Percentiles rank a stretch among this genome's conserved stretches.
These are phyloP conservation scores for Phaonia tiefii DNA, from an alignment of 2,888 invertebrate species.

Conservation along the genomic window DNA sequence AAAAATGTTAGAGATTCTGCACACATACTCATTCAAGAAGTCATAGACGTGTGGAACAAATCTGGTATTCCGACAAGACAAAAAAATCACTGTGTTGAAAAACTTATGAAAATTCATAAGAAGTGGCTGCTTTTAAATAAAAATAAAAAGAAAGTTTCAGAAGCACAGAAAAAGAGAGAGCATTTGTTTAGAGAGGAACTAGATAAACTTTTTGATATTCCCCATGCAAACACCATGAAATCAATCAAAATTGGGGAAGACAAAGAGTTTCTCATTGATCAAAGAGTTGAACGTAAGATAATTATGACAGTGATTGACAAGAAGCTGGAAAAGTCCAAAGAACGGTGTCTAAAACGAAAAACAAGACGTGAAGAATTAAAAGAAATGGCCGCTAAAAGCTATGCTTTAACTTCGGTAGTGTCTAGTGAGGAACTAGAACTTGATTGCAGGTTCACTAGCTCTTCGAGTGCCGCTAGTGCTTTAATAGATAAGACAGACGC, in stretches of 20 bases:
- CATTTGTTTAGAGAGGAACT: slow-evolving; percentile 2
- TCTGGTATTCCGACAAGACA: slow-evolving; percentile 3
- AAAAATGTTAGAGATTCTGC: no score
- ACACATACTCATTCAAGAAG: neutral
- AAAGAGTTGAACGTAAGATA: slow-evolving; percentile 11
- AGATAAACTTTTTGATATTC: neutral
- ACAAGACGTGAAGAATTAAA: slow-evolving; percentile 36
- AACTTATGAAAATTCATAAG: neutral
- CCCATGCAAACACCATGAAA: slow-evolving; percentile 21
- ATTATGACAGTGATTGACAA: no score
- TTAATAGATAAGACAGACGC: slow-evolving; percentile 14
- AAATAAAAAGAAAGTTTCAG: neutral
- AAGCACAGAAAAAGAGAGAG: slow-evolving; percentile 7
- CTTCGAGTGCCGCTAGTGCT: no score
- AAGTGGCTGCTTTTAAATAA: neutral
- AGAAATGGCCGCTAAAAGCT: no score
- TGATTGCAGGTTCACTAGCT: no score
- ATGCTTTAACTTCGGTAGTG: no score
- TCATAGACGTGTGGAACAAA: slow-evolving; percentile 2
- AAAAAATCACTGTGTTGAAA: neutral
- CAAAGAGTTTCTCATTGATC: slow-evolving; percentile 25
- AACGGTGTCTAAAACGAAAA: slow-evolving; percentile 36
- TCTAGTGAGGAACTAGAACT: no score
- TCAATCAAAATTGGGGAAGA: neutral
- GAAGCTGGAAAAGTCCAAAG: no score